Evolutionary conservation across 1,140 invertebrate species (phyloP).

Genomic region (Anoplolepis gracilipes): DNA sequence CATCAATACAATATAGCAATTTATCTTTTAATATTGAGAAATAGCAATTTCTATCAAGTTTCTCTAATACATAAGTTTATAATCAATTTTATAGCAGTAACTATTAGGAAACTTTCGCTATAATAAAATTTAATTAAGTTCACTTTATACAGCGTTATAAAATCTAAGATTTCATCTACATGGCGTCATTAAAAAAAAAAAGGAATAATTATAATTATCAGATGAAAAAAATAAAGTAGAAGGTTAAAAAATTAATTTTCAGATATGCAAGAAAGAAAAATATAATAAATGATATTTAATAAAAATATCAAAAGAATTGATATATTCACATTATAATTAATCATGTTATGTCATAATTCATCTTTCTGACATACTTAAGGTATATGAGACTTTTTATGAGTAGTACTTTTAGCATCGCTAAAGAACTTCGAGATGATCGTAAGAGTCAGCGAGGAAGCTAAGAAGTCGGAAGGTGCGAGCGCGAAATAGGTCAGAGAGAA

Average conservation of each 20-base stretch:
- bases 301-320: background rate
- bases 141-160: background rate
- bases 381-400: conserved; percentile 36
- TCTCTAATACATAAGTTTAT: background rate
- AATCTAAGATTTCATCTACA: background rate
- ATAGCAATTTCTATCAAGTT: conserved; percentile 16
- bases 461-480: conserved; percentile 26
- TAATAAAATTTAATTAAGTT: background rate
- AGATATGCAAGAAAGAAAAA: background rate
- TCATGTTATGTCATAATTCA: conserved; percentile 33
- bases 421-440: conserved; percentile 56
- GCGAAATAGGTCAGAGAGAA: conserved; percentile 55
- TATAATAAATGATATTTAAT: background rate
- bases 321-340: conserved; percentile 28
- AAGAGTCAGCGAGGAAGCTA: conserved; percentile 45
- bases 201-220: background rate
- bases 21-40: conserved; percentile 17
- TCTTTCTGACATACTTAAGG: conserved; percentile 34
- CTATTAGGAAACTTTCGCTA: background rate
- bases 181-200: background rate
- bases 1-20: conserved; percentile 20
- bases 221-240: background rate
- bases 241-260: background rate
- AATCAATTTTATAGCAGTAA: background rate
- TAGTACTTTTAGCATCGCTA: conserved; percentile 36